Evolutionary conservation across 2,113 vertebrate genomes (phyloP).

Genomic region (Vidua chalybeata): DNA sequence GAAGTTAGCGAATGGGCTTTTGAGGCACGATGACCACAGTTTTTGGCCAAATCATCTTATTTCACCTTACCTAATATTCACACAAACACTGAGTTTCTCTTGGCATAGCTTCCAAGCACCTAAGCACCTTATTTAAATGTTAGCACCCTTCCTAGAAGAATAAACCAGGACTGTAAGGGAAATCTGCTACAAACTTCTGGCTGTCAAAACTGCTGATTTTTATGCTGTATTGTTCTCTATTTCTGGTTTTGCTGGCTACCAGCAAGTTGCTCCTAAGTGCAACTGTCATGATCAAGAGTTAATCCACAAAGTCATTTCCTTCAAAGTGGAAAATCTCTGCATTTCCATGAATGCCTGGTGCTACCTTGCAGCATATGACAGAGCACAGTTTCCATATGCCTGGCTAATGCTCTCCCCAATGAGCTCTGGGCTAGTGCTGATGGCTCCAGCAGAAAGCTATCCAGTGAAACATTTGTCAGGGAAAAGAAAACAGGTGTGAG

Average conservation of each 20-base stretch:
- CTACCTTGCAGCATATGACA: neutral
- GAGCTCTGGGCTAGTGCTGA: neutral
- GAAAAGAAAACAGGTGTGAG: conserved; percentile 66
- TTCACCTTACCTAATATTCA: neutral
- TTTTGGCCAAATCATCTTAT: neutral
- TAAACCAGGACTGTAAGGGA: neutral
- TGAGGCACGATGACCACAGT: neutral
- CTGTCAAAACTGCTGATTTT: neutral
- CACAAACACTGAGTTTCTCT: neutral
- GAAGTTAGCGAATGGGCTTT: neutral
- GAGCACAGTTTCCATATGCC: conserved; percentile 17
- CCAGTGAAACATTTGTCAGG: conserved; percentile 49
- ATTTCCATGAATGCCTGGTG: neutral
- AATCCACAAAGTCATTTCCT: neutral
- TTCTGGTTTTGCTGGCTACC: neutral
- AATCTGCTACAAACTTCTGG: neutral
- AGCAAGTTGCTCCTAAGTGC: neutral
- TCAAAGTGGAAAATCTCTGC: neutral
- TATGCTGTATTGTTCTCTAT: neutral
- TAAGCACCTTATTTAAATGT: neutral
- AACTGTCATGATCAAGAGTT: neutral
- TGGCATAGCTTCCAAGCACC: neutral
- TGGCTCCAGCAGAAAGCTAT: neutral
- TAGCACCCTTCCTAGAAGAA: neutral
- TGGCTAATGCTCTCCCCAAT: conserved; percentile 2